A percentile compares a stretch with the other conserved stretches of the same genome.
Conservation (phyloP, 2,113 vertebrate species). For the Callionymus lyra region DNA sequence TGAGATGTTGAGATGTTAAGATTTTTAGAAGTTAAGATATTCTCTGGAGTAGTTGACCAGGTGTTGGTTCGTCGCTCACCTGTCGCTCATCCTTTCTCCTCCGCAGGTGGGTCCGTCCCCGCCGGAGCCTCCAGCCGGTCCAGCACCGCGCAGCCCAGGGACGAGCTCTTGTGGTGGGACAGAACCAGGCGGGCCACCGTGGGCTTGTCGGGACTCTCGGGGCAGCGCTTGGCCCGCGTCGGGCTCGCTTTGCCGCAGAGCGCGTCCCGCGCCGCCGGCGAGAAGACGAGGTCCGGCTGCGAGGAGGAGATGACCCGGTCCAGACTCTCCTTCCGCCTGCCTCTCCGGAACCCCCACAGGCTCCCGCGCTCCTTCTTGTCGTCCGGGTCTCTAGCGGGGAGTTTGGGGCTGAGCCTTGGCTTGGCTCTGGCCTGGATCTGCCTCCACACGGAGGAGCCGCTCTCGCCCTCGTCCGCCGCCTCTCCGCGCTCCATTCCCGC, state of each 20-base stretch:
- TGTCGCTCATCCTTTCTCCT: slow-evolving; percentile 2
- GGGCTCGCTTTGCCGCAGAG: slow-evolving; percentile 28
- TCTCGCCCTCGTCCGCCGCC: slow-evolving; percentile 20
- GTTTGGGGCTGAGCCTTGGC: slow-evolving; percentile 55
- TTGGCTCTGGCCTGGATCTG: slow-evolving; percentile 74
- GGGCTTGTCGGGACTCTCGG: slow-evolving; percentile 21
- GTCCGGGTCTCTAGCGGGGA: slow-evolving; percentile 54
- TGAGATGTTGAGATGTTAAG: too few relatives aligned
- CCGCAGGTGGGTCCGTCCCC: background rate
- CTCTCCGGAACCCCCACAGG: slow-evolving; percentile 65
- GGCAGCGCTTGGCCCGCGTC: slow-evolving; percentile 7
- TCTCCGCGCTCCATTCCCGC: slow-evolving; percentile 65
- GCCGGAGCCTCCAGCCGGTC: slow-evolving; percentile 35
- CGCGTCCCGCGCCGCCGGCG: too few relatives aligned
- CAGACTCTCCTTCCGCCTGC: slow-evolving; percentile 59
- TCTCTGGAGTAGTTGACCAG: too few relatives aligned
- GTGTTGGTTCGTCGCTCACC: slow-evolving; percentile 8
- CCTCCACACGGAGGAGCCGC: slow-evolving; percentile 67
- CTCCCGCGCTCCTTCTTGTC: slow-evolving; percentile 46
- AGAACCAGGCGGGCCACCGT: slow-evolving; percentile 57
- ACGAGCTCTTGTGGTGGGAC: slow-evolving; percentile 78
- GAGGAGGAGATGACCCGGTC: slow-evolving; percentile 78
- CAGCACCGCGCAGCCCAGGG: slow-evolving; percentile 40
- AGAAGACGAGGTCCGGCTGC: slow-evolving; percentile 79
- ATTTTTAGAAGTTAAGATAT: too few relatives aligned